Base-by-base conservation (phyloP, 2,113 vertebrate species). In the Dinomys branickii region DNA sequence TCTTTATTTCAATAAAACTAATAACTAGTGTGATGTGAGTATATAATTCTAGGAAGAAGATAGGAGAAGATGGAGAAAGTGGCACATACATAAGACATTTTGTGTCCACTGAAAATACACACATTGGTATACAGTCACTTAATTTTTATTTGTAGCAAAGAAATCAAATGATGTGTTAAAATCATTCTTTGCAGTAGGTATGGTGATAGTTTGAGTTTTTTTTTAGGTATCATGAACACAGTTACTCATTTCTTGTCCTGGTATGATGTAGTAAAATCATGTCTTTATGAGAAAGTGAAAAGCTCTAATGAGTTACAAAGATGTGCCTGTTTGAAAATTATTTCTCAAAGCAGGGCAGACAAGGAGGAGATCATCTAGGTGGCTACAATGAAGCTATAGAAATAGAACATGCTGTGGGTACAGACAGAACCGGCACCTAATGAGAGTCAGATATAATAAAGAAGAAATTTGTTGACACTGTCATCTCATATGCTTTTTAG, bases 341-440 rank as follows among this genome's bases (percentile, higher is more conserved):
- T 52, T 30, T 73, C 82, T 26, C 59, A 97, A 77, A 95, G 97
- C 59, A 90, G 50, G 82, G 69, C 73, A 88, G 89, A 94, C 35
- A 91, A 97, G 91, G 97, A 97, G 97, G 71, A 54, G 83, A 96
- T 84, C n/a, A 94, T 97, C 77, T 92, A 26, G 92, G 73, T 97
- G 97, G 58, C 54, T 97, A 93, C 92, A 85, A 12, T 90, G 59
- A 97, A 96, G 81, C 92, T 98, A 85, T 92, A 97, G 97, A 98
- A 97, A 97, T 95, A 78, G 97, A 84, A 85, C 54, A 89, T 80
- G 96, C 94, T 95, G 91, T 96, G 86, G 73, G 33, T 69, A 97
- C 96, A 90, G 97, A 97, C 94, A 96, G 92, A 97, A 95, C 67
- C 75, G 59, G 92, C 92, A 67, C 2, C 56, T 61, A 67, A 5